Percentiles rank a stretch among this genome's conserved stretches.
phyloP scores from a whole-genome alignment of 2,888 invertebrate species.

The Diloba caeruleocephala region DNA sequence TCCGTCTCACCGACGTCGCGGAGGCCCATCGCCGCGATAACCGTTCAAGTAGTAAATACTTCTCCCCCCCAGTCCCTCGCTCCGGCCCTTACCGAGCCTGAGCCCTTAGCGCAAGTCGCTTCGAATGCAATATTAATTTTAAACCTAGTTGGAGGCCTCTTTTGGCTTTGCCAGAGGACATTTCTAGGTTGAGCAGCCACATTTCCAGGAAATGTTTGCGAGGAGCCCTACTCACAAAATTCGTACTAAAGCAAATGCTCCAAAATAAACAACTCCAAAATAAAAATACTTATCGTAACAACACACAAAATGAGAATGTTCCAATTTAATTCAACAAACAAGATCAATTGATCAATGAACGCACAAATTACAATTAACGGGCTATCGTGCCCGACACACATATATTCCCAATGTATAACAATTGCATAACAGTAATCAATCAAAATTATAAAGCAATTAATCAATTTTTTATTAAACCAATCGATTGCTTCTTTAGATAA shows the following conservation, averaged over 20 bases:
- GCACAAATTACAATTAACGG: constrained; percentile 39
- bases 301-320: constrained; percentile 7
- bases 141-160: no score
- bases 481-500: constrained; percentile 36
- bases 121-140: no score
- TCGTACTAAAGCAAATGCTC: background rate
- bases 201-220: no score
- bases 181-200: no score
- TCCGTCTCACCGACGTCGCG: no score
- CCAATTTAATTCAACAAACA: constrained; percentile 39
- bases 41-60: no score
- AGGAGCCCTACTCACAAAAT: no score
- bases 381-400: constrained; percentile 45
- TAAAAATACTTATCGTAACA: constrained; percentile 9
- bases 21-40: no score
- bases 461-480: constrained; percentile 43
- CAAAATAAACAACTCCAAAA: background rate
- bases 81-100: no score
- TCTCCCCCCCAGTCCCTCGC: no score
- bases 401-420: constrained; percentile 44
- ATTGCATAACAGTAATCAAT: constrained; percentile 54
- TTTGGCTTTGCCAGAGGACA: no score
- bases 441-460: constrained; percentile 49
- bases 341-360: constrained; percentile 33
- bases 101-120: no score